Evolutionary conservation across 2,113 vertebrate species (phyloP), one percentile per base, ranked within the genome.

Genomic region (Chaetodon trifascialis): DNA sequence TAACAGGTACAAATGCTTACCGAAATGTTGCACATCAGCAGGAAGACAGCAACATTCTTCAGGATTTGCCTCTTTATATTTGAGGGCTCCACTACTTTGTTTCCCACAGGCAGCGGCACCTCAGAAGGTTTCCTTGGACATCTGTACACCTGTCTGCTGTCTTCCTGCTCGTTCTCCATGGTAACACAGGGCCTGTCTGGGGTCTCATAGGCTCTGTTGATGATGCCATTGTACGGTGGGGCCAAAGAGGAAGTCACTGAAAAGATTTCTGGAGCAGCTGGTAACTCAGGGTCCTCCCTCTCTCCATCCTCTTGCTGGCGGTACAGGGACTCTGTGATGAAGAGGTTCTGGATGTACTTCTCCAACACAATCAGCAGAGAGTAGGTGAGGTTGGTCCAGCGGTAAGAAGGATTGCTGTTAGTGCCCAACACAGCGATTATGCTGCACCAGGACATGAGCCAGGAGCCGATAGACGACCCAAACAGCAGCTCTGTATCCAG

Each of bases 361-460:
- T 99, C 97, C 55, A 96, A 82, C 7, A 99, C 95, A 6, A 96
- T 94, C 19, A 99, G 94, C 19, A 97, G 1, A 0, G 98, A 97
- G 86, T 97, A 98, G 60, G 96, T 86, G 19, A 98, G 88, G 86
- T 96, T 98, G 62, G 96, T 97, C 98, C 98, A 99, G 1, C 96
- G 95, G 76, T 97, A 96, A 0, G 87, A 68, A 0, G 95, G 96
- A 11, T 86, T 93, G 40, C 90, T 92, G 11, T 82, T 73, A 0
- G 96, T 94, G 11, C 95, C 96, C 16, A 95, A 80, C 12, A 96
- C 94, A 12, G 98, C 96, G 0, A 99, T 89, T 49, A 99, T 92
- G 0, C 98, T 98, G 83, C 98, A 98, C 98, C 98, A 99, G n/a
- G 97, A 98, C 73, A 99, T 95, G 17, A 99, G 93, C 98, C 98